A percentile compares a stretch with the other conserved stretches of the same genome.
Conservation (phyloP, 2,797 vertebrate species). For the Capromys pilorides region DNA sequence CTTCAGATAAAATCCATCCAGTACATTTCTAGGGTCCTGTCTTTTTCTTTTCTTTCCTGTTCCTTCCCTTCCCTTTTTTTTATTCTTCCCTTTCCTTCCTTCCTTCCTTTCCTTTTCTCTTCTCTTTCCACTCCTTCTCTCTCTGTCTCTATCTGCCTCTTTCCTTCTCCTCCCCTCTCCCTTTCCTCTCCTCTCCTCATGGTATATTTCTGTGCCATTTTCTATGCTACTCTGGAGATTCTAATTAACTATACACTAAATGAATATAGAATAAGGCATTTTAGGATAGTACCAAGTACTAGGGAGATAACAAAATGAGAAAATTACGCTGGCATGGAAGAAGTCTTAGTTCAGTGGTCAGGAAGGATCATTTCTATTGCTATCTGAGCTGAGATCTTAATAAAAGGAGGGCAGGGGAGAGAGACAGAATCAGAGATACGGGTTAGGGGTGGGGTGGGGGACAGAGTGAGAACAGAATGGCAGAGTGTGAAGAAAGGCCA, state of each 20-base stretch:
- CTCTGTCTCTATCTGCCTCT: too few relatives aligned
- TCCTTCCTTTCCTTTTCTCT: too few relatives aligned
- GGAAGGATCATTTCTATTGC: not conserved
- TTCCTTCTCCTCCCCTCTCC: too few relatives aligned
- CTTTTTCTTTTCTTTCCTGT: fast-evolving
- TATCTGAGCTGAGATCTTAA: not conserved
- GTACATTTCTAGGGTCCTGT: not conserved
- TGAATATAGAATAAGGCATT: not conserved
- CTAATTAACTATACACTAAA: not conserved
- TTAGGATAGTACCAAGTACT: not conserved
- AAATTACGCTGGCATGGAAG: not conserved
- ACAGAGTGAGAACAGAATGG: not conserved
- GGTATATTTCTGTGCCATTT: not conserved
- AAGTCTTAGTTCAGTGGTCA: not conserved
- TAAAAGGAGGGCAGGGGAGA: not conserved
- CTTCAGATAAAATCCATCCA: not conserved
- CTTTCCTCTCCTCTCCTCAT: not conserved
- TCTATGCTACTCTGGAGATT: not conserved
- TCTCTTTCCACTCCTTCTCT: not conserved
- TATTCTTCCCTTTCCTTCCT: not conserved
- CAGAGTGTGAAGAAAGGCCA: not conserved
- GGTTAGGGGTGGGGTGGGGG: too few relatives aligned
- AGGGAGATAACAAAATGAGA: not conserved
- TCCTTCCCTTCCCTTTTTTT: not conserved
- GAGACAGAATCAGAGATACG: not conserved